phyloP scores from a whole-genome alignment of 2,113 vertebrate species.

The Menura novaehollandiae region DNA sequence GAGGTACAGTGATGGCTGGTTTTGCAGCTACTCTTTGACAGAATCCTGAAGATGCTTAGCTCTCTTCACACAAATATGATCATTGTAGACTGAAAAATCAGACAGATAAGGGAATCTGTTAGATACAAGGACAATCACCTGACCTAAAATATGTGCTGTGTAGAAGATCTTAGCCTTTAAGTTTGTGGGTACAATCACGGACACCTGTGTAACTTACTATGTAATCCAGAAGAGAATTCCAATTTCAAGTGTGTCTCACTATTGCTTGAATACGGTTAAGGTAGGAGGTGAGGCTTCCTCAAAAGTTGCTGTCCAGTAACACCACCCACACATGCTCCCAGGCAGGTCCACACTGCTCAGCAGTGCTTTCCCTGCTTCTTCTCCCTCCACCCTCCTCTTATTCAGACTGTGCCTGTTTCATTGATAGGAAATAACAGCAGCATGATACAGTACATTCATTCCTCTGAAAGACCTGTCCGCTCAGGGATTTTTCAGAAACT shows the following conservation, averaged over 20 bases:
- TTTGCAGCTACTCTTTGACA: neutral
- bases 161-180: neutral
- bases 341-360: neutral
- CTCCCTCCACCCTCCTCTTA: neutral
- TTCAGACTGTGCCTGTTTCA: neutral
- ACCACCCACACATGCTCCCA: neutral
- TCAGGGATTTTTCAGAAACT: neutral
- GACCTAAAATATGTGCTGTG: neutral
- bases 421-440: neutral
- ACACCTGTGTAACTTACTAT: neutral
- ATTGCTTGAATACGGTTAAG: neutral
- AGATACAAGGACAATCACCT: neutral
- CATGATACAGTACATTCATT: neutral
- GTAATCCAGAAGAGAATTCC: neutral
- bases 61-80: neutral
- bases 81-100: neutral
- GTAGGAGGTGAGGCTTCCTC: neutral
- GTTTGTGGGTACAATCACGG: neutral
- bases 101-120: neutral
- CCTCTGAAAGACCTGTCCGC: neutral
- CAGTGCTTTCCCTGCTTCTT: neutral
- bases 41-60: neutral
- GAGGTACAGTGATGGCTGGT: accelerated
- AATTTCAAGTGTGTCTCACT: neutral
- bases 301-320: neutral